phyloP scores from a whole-genome alignment of 2,113 vertebrate genomes.

The Aptenodytes forsteri region DNA sequence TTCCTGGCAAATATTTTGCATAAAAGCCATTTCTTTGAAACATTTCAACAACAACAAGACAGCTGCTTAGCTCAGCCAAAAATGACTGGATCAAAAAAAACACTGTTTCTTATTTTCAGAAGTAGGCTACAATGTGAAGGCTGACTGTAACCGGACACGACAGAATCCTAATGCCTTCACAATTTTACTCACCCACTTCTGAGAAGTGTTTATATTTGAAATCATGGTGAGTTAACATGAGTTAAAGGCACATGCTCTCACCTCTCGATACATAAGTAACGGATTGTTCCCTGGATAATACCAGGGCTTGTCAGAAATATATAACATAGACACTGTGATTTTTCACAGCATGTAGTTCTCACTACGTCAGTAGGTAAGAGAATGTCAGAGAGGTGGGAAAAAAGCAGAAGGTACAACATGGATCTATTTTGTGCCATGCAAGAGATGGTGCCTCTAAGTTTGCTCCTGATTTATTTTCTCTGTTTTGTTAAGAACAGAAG shows the following conservation, averaged over 20 bases:
- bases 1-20: neutral
- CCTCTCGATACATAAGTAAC: constrained; percentile 29
- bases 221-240: constrained; percentile 25
- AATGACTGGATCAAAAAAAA: neutral
- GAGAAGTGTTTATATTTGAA: constrained; percentile 62
- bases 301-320: constrained; percentile 22
- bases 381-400: constrained; percentile 3
- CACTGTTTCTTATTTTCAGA: constrained; percentile 21
- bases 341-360: constrained; percentile 32
- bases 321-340: constrained; percentile 34
- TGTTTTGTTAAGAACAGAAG: neutral
- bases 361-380: neutral
- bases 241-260: constrained; percentile 43
- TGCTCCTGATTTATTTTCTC: neutral
- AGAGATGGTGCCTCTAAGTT: neutral
- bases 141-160: constrained; percentile 45
- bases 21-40: neutral
- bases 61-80: neutral
- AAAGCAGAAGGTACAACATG: neutral
- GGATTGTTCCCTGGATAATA: constrained; percentile 24
- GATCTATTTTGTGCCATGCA: neutral
- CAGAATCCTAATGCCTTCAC: constrained; percentile 44
- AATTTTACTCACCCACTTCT: constrained; percentile 44
- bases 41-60: neutral
- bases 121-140: constrained; percentile 7